Percentiles rank a stretch among this genome's conserved stretches.
Evolutionary conservation across 2,797 vertebrate genomes (phyloP).

Genomic region (Crocidura indochinensis): DNA sequence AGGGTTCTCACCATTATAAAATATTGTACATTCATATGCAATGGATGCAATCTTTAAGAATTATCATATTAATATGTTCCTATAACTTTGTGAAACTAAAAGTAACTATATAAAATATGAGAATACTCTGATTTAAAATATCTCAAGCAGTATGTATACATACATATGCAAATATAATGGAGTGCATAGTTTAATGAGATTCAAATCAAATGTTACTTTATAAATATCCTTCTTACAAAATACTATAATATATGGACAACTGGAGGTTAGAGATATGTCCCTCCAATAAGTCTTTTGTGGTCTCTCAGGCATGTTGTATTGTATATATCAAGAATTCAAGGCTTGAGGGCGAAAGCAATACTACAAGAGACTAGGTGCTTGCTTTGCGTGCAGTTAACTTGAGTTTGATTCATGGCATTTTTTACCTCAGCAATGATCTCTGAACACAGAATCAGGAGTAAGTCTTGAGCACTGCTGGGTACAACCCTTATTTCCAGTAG

Average conservation of each 20-base stretch:
- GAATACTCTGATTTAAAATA: background rate
- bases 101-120: background rate
- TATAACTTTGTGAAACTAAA: constrained; percentile 20
- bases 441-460: too few relatives aligned
- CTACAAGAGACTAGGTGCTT: too few relatives aligned
- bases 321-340: too few relatives aligned
- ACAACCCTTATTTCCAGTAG: too few relatives aligned
- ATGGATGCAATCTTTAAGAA: background rate
- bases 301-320: too few relatives aligned
- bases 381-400: too few relatives aligned
- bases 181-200: background rate
- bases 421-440: too few relatives aligned
- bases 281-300: background rate
- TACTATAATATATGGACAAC: background rate
- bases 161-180: background rate
- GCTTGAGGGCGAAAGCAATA: background rate
- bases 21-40: too few relatives aligned
- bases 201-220: background rate
- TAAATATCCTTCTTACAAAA: background rate
- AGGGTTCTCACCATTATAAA: too few relatives aligned
- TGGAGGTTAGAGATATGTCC: background rate
- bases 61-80: background rate
- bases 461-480: too few relatives aligned
- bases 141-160: background rate
- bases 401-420: too few relatives aligned